phyloP scores from a whole-genome alignment of 2,113 vertebrate genomes.

The Artemisiospiza belli region DNA sequence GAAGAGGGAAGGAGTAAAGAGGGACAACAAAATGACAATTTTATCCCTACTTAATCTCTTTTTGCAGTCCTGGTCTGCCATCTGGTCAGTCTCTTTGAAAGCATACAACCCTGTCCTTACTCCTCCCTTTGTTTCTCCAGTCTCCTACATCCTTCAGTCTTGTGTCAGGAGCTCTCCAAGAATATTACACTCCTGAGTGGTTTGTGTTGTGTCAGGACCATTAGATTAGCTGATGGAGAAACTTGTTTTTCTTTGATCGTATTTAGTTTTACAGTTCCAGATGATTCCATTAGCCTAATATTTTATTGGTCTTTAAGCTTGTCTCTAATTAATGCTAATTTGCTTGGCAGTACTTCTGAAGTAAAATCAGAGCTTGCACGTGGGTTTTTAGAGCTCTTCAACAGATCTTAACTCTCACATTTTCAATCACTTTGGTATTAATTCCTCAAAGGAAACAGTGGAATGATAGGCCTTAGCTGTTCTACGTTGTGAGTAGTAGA shows the following conservation, averaged over 20 bases:
- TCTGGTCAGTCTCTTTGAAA: conserved; percentile 29
- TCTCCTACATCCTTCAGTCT: background rate
- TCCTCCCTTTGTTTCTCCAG: background rate
- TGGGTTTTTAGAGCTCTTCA: conserved; percentile 22
- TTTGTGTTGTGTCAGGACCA: background rate
- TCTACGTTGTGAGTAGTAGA: background rate
- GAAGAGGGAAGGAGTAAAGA: background rate
- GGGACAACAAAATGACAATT: conserved; percentile 27
- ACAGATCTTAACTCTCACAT: background rate
- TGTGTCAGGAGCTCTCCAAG: background rate
- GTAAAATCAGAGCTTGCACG: background rate
- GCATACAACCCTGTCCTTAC: background rate
- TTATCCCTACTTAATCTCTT: conserved; percentile 45
- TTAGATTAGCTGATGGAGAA: background rate
- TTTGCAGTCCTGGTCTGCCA: conserved; percentile 26
- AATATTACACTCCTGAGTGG: background rate
- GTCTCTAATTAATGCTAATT: conserved; percentile 46
- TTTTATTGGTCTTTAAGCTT: conserved; percentile 33
- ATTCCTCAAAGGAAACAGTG: background rate
- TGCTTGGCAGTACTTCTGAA: conserved; percentile 44
- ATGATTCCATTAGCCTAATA: conserved; percentile 26
- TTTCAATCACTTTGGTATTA: conserved; percentile 1
- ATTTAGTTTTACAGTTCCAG: background rate
- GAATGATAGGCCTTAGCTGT: background rate
- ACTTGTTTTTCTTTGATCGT: background rate